phyloP scores from a whole-genome alignment of 2,797 vertebrate species.

The Odontamblyopus rebecca region DNA sequence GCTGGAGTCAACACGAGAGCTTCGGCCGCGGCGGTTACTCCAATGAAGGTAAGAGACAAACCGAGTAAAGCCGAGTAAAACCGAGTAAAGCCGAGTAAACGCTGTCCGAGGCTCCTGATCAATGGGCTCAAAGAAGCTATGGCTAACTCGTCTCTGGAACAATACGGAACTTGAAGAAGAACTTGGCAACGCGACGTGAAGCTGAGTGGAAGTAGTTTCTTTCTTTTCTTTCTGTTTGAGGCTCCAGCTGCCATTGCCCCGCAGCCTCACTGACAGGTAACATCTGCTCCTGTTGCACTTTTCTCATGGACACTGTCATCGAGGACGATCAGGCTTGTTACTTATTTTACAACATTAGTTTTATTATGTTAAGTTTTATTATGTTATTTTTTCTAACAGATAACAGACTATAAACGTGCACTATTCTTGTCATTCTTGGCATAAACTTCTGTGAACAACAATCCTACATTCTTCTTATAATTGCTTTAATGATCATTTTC shows the following conservation, averaged over 20 bases:
- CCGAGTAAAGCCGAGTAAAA: conserved; percentile 3
- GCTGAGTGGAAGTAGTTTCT: conserved; percentile 5
- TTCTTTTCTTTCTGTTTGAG: background rate
- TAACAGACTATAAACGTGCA: background rate
- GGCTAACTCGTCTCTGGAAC: conserved; percentile 22
- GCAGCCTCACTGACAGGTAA: conserved; percentile 22
- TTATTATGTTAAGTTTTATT: too few species aligned
- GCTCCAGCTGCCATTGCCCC: conserved; percentile 10
- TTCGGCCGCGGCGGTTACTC: conserved; percentile 54
- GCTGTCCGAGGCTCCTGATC: conserved; percentile 24
- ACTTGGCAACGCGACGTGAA: conserved; percentile 19
- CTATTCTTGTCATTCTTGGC: background rate
- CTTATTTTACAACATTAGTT: background rate
- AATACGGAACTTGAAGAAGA: conserved; percentile 58
- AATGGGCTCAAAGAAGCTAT: conserved; percentile 37
- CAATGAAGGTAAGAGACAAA: conserved; percentile 76
- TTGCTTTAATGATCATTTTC: background rate
- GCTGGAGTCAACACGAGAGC: conserved; percentile 61
- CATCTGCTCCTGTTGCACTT: conserved; percentile 12
- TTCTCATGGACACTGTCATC: conserved; percentile 12
- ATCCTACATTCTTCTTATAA: background rate
- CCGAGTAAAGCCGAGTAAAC: conserved; percentile 1
- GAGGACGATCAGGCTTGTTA: too few species aligned
- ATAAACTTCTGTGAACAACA: background rate
- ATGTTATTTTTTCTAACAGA: background rate